Evolutionary conservation across 2,113 vertebrate species (phyloP).

Genomic region (Meriones unguiculatus): DNA sequence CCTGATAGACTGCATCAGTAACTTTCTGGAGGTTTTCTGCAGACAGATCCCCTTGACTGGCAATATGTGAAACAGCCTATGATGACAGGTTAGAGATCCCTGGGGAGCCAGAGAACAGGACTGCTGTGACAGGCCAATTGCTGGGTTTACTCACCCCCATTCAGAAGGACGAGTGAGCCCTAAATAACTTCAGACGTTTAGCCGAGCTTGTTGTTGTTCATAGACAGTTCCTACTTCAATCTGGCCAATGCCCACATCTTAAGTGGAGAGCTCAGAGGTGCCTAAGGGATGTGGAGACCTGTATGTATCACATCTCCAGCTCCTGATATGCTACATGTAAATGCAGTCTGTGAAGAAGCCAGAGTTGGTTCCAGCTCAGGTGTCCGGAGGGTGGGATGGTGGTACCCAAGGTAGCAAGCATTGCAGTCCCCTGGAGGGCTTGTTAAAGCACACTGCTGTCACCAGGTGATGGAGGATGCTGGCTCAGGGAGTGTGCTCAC

Average conservation of each 20-base stretch:
- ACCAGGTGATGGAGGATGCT: not conserved
- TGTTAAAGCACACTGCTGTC: not conserved
- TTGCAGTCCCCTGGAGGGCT: not conserved
- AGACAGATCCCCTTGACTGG: not conserved
- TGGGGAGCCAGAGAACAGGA: not conserved
- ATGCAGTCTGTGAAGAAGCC: not conserved
- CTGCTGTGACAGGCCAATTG: not conserved
- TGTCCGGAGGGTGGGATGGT: no score
- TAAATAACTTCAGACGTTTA: not conserved
- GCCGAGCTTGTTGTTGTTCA: not conserved
- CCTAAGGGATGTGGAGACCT: not conserved
- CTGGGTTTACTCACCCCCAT: not conserved
- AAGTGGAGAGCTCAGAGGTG: not conserved
- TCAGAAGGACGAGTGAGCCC: not conserved
- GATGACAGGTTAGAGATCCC: not conserved
- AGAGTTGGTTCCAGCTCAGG: not conserved
- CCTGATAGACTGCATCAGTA: not conserved
- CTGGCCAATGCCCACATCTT: not conserved
- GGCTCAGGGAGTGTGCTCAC: not conserved
- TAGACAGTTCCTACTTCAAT: slow-evolving; percentile 21
- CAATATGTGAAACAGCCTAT: not conserved
- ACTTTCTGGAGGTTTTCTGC: not conserved
- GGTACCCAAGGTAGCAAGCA: not conserved
- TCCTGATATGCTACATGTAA: not conserved
- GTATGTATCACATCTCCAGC: not conserved